These are phyloP conservation scores for Acropora yongei DNA, from an alignment of 64 coral and sea anemone genomes.

Conservation along the genomic window DNA sequence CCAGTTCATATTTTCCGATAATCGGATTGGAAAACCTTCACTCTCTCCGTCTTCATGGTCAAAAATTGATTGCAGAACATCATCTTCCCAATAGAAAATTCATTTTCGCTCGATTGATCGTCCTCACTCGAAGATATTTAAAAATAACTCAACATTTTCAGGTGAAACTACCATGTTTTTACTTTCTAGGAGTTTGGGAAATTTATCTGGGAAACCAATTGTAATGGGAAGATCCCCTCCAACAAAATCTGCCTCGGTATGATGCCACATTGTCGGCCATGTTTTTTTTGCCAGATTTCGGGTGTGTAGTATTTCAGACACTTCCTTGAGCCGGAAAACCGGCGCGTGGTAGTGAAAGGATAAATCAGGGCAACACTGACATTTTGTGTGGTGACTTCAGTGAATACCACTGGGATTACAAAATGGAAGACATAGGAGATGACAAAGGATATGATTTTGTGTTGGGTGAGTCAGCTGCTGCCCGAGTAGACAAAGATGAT, in stretches of 20 bases:
- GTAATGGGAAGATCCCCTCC: conserved; percentile 8
- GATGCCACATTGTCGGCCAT: neutral
- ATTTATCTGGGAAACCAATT: conserved; percentile 1
- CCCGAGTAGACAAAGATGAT: no score
- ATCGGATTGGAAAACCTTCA: neutral
- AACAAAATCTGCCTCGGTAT: conserved; percentile 11
- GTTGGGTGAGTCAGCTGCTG: no score
- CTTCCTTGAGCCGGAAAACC: conserved; percentile 5
- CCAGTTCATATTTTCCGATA: conserved; percentile 7
- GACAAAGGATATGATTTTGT: no score
- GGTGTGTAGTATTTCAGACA: neutral
- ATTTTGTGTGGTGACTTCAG: no score
- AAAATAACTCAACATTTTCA: conserved; percentile 9
- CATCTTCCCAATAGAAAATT: neutral
- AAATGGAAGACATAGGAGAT: no score
- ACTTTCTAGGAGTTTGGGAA: neutral
- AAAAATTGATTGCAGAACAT: conserved; percentile 4
- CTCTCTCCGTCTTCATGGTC: neutral
- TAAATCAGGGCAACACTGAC: neutral
- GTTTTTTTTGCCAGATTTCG: conserved; percentile 4
- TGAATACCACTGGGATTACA: no score
- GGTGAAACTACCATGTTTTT: conserved; percentile 14
- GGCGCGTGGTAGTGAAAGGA: neutral
- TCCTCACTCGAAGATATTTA: neutral
- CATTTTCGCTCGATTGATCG: conserved; percentile 1